Evolutionary conservation across 2,797 vertebrate species (phyloP), one percentile per base, ranked within the genome.

Genomic region (Macropus fuliginosus): DNA sequence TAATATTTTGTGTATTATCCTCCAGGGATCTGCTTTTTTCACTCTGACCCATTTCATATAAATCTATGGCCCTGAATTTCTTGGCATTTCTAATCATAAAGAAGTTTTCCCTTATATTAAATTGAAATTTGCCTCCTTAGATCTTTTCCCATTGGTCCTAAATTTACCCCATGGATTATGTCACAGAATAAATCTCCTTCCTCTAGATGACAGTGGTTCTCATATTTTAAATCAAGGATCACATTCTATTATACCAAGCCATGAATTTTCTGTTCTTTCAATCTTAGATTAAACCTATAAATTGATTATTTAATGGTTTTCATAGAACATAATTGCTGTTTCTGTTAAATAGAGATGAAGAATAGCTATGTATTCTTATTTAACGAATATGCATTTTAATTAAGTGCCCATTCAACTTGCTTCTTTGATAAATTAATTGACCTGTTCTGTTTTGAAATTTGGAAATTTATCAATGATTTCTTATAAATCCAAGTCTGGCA

Each of bases 381-480:
- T 40, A 31, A 56, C 18, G 50, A 93, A 55, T 62, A 52, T 91
- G 0, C 92, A 34, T 87, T 74, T 74, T 93, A 62, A 95, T 10
- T 29, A 52, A 94, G 74, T 91, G 54, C 14, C 34, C 90, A 54
- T 81, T 94, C 24, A 12, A 56, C n/a, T 90, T 94, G 93, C 55
- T 95, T 91, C 57, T 40, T 56, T 66, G 96, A 94, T 16, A 46
- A 54, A 91, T 93, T 57, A 93, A 28, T 95, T 90, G 46, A 56
- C 52, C 16, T 56, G 21, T 29, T 91, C 13, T 55, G 93, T 59
- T 66, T 56, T 34, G 16, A 27, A 91, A 52, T 57, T 91, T 91
- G 91, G 92, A 55, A 93, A 91, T 5, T 29, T 93, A 92, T 93
- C 52, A 2, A 21, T 40, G 28, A 93, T 91, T 94, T 93, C 46